Evolutionary conservation across 2,888 invertebrate species (phyloP), one percentile per base, ranked within the genome.

Genomic region (Apotomis capreana): DNA sequence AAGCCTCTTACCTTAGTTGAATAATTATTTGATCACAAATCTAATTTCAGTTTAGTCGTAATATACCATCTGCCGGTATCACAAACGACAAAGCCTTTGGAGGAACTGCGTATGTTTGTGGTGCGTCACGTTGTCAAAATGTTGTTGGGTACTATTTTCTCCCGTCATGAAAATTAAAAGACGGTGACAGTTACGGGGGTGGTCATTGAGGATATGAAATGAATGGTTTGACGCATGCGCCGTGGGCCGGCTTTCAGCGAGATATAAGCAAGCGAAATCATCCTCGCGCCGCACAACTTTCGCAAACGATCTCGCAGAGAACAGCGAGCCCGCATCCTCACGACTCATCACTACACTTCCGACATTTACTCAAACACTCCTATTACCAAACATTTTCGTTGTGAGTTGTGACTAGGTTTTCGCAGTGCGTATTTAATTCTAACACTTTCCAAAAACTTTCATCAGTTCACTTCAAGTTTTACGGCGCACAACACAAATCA

Each of bases 161-260:
- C 36, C 44, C 54, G 37, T 54, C 62, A 68, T 68, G 52, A 68
- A 72, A 72, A 68, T 52, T 70, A 58, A 69, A 79, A 78, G 75
- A 79, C 76, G 83, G 83, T 87, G 88, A 88, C 84, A 81, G 84
- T 81, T 82, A 85, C 82, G 85, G 85, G 85, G 91, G 90, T 84
- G 88, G 92, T 88, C 92, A 93, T 92, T 93, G 87, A 91, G 87
- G 87, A 83, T 80, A 83, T 85, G 84, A 86, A 85, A 89, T 92
- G 92, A 93, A 89, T 89, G 89, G 79, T 76, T 77, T 76, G 78
- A 83, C 89, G 89, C 89, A 92, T 79, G 81, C 81, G 81, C 77
- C 71, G 64, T 68, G 57, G 49, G 78, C 77, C 80, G 80, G 79
- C 80, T 78, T 80, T 79, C 83, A 74, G 79, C 79, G 80, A 85